Percentiles rank a stretch among this genome's conserved stretches.
Evolutionary conservation across 2,888 invertebrate genomes (phyloP).

Genomic region (Andrena trimmerana): DNA sequence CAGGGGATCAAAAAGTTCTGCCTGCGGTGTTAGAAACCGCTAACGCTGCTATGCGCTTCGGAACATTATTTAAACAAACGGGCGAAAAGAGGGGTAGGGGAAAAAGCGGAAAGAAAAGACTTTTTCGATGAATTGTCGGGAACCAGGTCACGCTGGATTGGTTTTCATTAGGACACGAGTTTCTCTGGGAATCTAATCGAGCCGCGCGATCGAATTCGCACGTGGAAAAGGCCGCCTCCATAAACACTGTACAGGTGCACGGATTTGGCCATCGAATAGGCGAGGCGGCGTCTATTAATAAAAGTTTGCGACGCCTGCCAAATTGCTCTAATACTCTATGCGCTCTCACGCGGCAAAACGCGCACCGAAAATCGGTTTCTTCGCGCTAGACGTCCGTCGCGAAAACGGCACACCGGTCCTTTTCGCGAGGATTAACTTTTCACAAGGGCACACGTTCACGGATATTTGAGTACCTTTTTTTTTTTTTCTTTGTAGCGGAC

Average conservation of each 20-base stretch:
- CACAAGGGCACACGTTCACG: background rate
- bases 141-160: background rate
- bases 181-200: background rate
- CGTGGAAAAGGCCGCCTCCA: slow-evolving; percentile 33
- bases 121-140: background rate
- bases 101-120: background rate
- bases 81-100: background rate
- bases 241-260: slow-evolving; percentile 61
- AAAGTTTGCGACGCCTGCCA: slow-evolving; percentile 63
- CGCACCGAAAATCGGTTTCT: slow-evolving; percentile 4
- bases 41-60: background rate
- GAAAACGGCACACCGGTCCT: background rate
- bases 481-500: background rate
- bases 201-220: background rate
- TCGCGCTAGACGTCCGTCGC: background rate
- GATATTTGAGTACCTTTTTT: background rate
- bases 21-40: background rate
- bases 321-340: slow-evolving; percentile 58
- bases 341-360: background rate
- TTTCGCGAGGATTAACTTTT: background rate
- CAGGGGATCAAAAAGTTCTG: background rate
- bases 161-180: background rate
- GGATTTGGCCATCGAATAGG: slow-evolving; percentile 61
- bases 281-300: slow-evolving; percentile 71
- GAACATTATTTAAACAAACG: background rate